Percentiles rank a stretch among this genome's conserved stretches.
Conservation (phyloP, 2,797 vertebrate genomes). For the Corythornis leucogaster region DNA sequence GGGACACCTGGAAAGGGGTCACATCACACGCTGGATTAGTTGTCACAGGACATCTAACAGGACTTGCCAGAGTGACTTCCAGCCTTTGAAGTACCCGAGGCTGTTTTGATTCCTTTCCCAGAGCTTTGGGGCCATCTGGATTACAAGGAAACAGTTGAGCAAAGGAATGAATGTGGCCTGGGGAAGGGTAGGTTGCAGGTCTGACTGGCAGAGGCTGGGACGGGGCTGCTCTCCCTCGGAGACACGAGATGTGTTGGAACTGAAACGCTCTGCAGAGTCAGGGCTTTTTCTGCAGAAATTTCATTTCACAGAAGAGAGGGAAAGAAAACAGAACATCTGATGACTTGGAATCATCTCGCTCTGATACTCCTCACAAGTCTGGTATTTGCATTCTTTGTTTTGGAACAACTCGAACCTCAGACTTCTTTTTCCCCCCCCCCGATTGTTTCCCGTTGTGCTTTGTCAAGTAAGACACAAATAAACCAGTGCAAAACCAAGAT, state of each 20-base stretch:
- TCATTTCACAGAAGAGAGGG: not conserved
- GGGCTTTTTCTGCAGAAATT: slow-evolving; percentile 17
- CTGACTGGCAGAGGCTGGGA: slow-evolving; percentile 25
- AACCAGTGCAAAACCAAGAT: not conserved
- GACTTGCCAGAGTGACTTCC: not conserved
- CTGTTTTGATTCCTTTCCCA: slow-evolving; percentile 61
- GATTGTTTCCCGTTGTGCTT: not conserved
- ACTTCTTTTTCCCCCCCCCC: not conserved
- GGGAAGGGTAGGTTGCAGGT: not conserved
- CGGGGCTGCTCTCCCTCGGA: not conserved
- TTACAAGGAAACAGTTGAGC: slow-evolving; percentile 17
- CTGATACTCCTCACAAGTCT: slow-evolving; percentile 13
- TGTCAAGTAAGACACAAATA: slow-evolving; percentile 10
- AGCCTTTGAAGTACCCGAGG: slow-evolving; percentile 18
- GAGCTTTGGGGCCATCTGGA: not conserved
- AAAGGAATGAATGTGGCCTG: slow-evolving; percentile 30
- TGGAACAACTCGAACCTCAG: slow-evolving; percentile 12
- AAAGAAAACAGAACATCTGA: not conserved
- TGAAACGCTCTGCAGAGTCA: not conserved
- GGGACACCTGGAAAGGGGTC: slow-evolving; percentile 51
- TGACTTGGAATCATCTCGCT: not conserved
- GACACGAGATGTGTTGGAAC: slow-evolving; percentile 17
- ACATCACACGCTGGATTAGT: not conserved
- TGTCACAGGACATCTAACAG: slow-evolving; percentile 26
- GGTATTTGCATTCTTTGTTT: not conserved